phyloP scores from a whole-genome alignment of 2,113 vertebrate genomes.

The Alligator sinensis region DNA sequence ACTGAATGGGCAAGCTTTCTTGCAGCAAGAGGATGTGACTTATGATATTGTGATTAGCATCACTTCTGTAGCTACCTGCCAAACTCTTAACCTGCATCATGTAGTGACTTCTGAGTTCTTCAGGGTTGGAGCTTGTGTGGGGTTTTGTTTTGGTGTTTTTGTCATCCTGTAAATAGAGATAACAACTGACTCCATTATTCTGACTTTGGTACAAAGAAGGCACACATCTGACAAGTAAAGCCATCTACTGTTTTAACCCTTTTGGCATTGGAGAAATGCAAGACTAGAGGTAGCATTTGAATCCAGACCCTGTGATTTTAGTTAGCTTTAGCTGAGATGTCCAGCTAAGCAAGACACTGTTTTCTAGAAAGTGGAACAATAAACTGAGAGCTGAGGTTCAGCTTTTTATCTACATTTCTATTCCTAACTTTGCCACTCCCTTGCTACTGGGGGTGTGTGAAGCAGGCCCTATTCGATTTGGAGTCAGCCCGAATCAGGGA shows the following conservation, averaged over 20 bases:
- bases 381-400: background rate
- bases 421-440: background rate
- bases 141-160: background rate
- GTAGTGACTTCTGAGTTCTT: background rate
- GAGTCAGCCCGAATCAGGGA: no score
- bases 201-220: background rate
- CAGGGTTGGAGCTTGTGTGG: background rate
- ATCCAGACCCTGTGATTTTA: background rate
- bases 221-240: background rate
- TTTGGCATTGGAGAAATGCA: background rate
- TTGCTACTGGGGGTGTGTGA: no score
- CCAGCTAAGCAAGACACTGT: background rate
- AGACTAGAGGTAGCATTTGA: background rate
- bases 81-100: conserved; percentile 31
- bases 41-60: background rate
- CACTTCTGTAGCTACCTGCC: conserved; percentile 38
- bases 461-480: no score
- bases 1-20: background rate
- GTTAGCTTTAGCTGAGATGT: background rate
- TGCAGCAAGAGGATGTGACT: background rate
- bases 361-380: background rate
- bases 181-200: background rate
- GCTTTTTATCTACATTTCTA: background rate
- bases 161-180: background rate
- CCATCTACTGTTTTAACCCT: background rate